A percentile compares a stretch with the other conserved stretches of the same genome.
Evolutionary conservation across 37 sponge, comb jelly and placozoan genomes (phyloP).

Genomic region (Geodia barretti): DNA sequence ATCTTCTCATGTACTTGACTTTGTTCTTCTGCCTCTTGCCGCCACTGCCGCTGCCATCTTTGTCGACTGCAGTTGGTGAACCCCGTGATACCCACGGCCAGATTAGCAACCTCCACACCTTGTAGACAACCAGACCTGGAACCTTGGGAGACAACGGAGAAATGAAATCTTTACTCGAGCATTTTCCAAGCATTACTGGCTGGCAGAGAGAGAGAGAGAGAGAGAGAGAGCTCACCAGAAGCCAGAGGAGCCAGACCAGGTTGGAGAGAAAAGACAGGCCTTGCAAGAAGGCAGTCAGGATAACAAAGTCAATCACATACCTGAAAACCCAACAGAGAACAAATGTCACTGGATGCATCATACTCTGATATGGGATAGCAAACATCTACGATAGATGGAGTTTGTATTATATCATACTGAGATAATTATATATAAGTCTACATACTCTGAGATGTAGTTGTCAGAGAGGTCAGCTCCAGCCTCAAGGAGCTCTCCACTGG

Average conservation of each 20-base stretch:
- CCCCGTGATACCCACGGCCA: constrained; percentile 81
- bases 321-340: constrained; percentile 11
- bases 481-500: constrained; percentile 47
- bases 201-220: no score
- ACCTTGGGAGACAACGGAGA: constrained; percentile 20
- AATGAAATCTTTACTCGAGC: neutral
- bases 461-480: constrained; percentile 61
- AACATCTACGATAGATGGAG: neutral
- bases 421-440: neutral
- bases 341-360: neutral
- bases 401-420: neutral
- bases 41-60: neutral
- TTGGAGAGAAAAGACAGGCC: constrained; percentile 53
- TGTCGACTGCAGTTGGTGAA: constrained; percentile 11
- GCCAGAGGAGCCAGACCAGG: constrained; percentile 63
- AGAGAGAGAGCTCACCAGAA: constrained; percentile 49
- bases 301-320: constrained; percentile 68
- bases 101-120: constrained; percentile 43
- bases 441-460: constrained; percentile 58
- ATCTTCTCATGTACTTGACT: constrained; percentile 10
- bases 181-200: no score
- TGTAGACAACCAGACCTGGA: constrained; percentile 51
- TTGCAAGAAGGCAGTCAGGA: constrained; percentile 59
- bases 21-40: constrained; percentile 42
- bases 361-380: neutral